phyloP scores from a whole-genome alignment of 2,888 invertebrate species.

The Mythimna ferrago region DNA sequence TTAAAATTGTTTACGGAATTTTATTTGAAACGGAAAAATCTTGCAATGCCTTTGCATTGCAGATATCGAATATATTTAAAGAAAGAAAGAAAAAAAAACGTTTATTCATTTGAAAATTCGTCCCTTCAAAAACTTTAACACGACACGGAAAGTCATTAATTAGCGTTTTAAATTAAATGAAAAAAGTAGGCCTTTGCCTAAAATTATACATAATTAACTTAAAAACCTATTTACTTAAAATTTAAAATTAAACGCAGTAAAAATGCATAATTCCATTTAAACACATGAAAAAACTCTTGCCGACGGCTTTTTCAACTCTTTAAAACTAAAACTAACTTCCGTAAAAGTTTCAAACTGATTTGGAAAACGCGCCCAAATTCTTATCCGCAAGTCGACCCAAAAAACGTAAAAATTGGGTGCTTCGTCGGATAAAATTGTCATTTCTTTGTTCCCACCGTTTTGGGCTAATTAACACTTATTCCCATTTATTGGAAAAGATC shows the following conservation, averaged over 20 bases:
- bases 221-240: no score
- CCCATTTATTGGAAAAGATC: no score
- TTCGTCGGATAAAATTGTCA: no score
- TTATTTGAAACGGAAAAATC: neutral
- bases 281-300: neutral
- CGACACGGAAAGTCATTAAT: neutral
- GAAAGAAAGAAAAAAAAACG: no score
- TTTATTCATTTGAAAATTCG: neutral
- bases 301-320: neutral
- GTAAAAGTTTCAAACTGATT: neutral
- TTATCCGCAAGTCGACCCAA: no score
- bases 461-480: no score
- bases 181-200: neutral
- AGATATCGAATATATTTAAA: neutral
- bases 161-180: neutral
- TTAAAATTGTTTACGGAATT: neutral
- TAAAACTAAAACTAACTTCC: neutral
- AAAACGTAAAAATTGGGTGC: no score
- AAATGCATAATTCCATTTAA: no score
- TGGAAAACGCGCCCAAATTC: neutral
- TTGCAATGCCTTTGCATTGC: conserved; percentile 13
- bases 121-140: neutral
- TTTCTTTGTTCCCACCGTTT: no score
- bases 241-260: neutral
- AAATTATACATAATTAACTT: neutral